phyloP scores from a whole-genome alignment of 2,113 vertebrate genomes.

The Megaceryle maxima region DNA sequence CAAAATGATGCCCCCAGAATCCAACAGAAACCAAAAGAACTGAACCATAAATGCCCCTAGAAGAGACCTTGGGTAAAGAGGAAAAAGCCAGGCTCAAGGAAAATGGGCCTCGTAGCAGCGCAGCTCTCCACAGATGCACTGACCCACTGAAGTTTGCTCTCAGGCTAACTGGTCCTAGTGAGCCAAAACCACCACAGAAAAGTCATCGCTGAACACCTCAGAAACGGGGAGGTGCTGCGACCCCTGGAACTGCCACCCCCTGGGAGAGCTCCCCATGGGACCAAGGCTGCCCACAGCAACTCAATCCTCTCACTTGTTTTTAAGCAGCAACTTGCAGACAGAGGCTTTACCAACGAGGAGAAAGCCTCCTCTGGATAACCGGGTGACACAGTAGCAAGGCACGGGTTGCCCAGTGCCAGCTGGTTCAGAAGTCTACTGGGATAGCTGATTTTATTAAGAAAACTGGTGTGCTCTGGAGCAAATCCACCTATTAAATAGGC shows the following conservation, averaged over 20 bases:
- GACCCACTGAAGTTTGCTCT: fast-evolving
- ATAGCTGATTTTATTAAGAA: not conserved
- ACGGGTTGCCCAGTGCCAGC: fast-evolving
- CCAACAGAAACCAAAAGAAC: not conserved
- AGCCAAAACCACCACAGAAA: not conserved
- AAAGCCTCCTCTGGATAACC: fast-evolving
- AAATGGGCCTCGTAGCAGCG: not conserved
- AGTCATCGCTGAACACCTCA: not conserved
- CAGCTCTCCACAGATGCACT: not conserved
- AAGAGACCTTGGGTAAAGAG: constrained; percentile 24
- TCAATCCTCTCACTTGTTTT: fast-evolving
- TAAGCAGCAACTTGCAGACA: too few species aligned
- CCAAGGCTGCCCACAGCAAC: not conserved
- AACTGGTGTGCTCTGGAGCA: not conserved
- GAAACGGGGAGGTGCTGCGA: not conserved
- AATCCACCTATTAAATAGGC: not conserved
- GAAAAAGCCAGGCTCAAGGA: not conserved
- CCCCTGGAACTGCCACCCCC: not conserved
- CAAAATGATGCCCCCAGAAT: not conserved
- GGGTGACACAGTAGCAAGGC: not conserved
- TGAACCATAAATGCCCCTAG: constrained; percentile 5
- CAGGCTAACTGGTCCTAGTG: not conserved
- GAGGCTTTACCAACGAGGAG: not conserved
- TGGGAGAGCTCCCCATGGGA: not conserved
- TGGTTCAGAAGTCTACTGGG: not conserved